Base-by-base conservation (phyloP, 1,140 invertebrate species). In the Neodiprion virginianus region DNA sequence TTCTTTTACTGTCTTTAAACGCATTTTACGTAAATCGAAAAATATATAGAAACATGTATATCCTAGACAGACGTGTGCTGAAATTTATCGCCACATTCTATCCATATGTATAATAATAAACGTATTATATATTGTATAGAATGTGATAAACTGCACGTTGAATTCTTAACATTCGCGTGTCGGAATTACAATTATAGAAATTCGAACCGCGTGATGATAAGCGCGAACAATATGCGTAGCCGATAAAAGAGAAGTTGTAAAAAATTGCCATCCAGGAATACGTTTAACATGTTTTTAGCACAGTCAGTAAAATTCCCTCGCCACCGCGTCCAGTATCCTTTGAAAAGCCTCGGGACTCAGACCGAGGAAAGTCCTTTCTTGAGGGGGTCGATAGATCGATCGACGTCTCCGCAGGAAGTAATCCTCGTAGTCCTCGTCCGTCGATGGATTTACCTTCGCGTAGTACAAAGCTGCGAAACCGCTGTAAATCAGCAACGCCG, bases 401-500 rank as follows among this genome's bases (percentile, higher is more conserved):
- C 76, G 71, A 71, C 80, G 75, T 40, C 81, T 74, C 28, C 83
- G 74, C 23, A 88, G 73, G 71, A 85, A 82, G 74, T 94, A 94
- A 82, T 94, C 93, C 23, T 92, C 92, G 73, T 93, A 93, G 77
- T 92, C 91, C 77, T 95, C 94, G 47, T 91, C 91, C 9, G 92
- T 90, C 69, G 94, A 90, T 9, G 94, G 94, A 85, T 95, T 95
- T 79, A 95, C 94, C 85, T 95, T 95, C 28, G 95, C 94, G 84
- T 95, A 96, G 86, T 95, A 96, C 81, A 95, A 93, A 69, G 95
- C 94, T 0, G 95, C 94, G 76, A 95, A 92, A 69, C 93, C 93
- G 14, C 94, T 95, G 88, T 96, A 96, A 73, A 95, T 92, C 4
- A 96, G 90, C 14, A 96, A 87, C 8, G 91, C 90, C 0, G 94